These are phyloP conservation scores for Pycnonotus jocosus DNA, from an alignment of 2,113 vertebrate genomes.

Conservation along the genomic window DNA sequence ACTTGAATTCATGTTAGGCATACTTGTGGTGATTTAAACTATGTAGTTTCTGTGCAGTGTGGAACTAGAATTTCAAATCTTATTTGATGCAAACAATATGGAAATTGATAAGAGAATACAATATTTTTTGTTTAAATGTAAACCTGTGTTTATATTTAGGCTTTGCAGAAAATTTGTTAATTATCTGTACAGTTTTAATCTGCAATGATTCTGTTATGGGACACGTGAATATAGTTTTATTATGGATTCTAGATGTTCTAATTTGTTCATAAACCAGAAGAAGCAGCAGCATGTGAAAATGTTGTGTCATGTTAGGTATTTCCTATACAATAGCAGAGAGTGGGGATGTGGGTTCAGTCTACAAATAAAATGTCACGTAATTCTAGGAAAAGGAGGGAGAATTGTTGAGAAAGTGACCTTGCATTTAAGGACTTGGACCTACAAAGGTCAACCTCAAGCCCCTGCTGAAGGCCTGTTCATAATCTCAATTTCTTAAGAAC, in stretches of 20 bases:
- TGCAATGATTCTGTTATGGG: constrained; percentile 16
- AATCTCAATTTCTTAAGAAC: background rate
- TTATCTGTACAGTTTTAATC: constrained; percentile 37
- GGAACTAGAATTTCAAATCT: background rate
- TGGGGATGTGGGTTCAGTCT: background rate
- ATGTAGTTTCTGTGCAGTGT: background rate
- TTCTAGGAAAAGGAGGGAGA: background rate
- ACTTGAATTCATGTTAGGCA: background rate
- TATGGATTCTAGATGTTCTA: constrained; percentile 27
- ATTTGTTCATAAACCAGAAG: constrained; percentile 34
- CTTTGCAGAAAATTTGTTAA: background rate
- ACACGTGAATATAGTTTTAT: constrained; percentile 32
- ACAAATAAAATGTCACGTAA: background rate
- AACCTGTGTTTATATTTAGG: background rate
- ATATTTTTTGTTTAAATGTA: background rate
- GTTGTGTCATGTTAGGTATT: background rate
- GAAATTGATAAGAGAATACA: background rate
- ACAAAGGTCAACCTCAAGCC: background rate
- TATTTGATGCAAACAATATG: background rate
- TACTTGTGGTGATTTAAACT: background rate
- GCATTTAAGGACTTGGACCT: background rate
- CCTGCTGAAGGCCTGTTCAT: background rate
- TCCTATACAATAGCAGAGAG: background rate
- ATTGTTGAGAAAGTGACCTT: background rate
- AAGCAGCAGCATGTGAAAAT: background rate